phyloP scores from a whole-genome alignment of 2,113 vertebrate species.

The Tetrao urogallus region DNA sequence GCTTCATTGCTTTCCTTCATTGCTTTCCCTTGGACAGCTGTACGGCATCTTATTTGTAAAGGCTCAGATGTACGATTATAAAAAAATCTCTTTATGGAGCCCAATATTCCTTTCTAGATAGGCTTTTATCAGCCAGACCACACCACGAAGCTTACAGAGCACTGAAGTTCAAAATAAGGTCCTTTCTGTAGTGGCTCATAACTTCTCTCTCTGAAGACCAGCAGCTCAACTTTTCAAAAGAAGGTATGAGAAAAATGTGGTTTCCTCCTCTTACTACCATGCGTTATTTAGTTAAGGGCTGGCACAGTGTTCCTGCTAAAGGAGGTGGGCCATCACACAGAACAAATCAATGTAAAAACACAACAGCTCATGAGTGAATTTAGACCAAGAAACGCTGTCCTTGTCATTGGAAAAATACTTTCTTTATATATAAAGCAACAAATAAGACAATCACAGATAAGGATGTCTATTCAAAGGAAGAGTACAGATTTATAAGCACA shows the following conservation, averaged over 20 bases:
- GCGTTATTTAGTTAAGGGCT: background rate
- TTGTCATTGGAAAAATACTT: slow-evolving; percentile 14
- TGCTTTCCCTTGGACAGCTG: background rate
- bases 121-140: background rate
- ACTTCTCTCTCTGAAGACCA: background rate
- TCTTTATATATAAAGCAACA: slow-evolving; percentile 23
- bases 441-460: slow-evolving; percentile 16
- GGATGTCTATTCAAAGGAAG: background rate
- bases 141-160: background rate
- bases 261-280: background rate
- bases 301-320: background rate
- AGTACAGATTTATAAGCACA: background rate
- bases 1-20: background rate
- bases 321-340: background rate
- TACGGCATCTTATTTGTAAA: background rate
- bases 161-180: background rate
- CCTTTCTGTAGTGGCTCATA: background rate
- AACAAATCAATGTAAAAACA: background rate
- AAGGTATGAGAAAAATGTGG: background rate
- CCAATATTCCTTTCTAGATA: background rate
- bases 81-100: background rate
- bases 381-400: background rate
- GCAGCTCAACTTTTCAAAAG: background rate
- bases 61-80: background rate
- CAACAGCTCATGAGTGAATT: background rate